Evolutionary conservation across 2,797 vertebrate genomes (phyloP).

Genomic region (Trichosurus vulpecula): DNA sequence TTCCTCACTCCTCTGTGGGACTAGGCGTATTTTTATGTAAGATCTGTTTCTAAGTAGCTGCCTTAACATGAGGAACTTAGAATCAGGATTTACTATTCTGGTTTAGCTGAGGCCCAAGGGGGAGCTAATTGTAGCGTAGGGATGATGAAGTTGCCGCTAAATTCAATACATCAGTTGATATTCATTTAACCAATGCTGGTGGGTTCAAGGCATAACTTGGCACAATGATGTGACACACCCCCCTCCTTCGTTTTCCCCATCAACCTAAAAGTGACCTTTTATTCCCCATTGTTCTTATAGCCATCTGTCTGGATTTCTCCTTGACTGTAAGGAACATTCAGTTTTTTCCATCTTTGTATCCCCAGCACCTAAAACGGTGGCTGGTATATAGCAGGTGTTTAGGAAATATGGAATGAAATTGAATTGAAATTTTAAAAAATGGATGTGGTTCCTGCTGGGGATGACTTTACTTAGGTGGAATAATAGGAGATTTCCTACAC

Average conservation of each 20-base stretch:
- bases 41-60: background rate
- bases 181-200: background rate
- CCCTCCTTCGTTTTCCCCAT: background rate
- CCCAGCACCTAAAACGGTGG: background rate
- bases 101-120: background rate
- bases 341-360: background rate
- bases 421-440: background rate
- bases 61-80: background rate
- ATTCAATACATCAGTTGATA: background rate
- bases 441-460: background rate
- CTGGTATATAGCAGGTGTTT: background rate
- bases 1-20: background rate
- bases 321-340: background rate
- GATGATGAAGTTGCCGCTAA: background rate
- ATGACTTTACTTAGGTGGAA: background rate
- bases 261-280: background rate
- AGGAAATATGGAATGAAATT: background rate
- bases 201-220: background rate
- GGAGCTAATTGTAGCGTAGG: background rate
- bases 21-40: background rate
- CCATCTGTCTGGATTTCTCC: background rate
- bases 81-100: background rate
- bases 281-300: background rate
- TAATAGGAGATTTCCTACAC: background rate
- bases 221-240: background rate